Percentiles rank a stretch among this genome's conserved stretches.
These are phyloP conservation scores for Drepana arcuata DNA, from an alignment of 1,140 invertebrate genomes.

Conservation along the genomic window DNA sequence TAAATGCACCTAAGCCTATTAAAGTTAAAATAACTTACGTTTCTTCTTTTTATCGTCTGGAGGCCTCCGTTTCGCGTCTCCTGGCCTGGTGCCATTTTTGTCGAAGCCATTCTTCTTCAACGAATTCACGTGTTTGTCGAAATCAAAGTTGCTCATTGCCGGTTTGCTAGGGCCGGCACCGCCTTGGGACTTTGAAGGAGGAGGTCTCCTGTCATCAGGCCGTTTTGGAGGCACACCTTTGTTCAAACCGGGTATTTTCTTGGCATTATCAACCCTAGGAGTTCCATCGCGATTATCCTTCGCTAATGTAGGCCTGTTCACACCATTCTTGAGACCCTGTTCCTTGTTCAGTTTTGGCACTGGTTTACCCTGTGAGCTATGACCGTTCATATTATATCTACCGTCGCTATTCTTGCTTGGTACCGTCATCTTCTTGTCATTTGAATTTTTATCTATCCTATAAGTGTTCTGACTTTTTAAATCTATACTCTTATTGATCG, in stretches of 20 bases:
- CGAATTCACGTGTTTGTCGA: constrained; percentile 56
- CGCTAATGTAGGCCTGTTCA: constrained; percentile 29
- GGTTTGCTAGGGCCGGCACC: constrained; percentile 40
- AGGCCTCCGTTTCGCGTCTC: constrained; percentile 55
- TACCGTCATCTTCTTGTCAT: constrained; percentile 32
- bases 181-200: constrained; percentile 18
- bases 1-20: no score
- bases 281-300: constrained; percentile 16
- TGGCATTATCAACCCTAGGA: constrained; percentile 32
- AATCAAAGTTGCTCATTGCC: constrained; percentile 44
- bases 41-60: constrained; percentile 46
- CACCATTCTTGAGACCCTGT: constrained; percentile 17
- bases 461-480: constrained; percentile 61
- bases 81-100: constrained; percentile 44
- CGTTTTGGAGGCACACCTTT: constrained; percentile 28
- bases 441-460: constrained; percentile 60
- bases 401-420: constrained; percentile 23
- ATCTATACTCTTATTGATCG: constrained; percentile 51
- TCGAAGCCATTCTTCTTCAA: constrained; percentile 29
- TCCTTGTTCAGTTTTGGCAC: constrained; percentile 43
- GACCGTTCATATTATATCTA: constrained; percentile 37
- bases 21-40: no score
- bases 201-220: constrained; percentile 34
- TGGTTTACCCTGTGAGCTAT: constrained; percentile 40
- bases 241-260: constrained; percentile 30